Percentiles rank a stretch among this genome's conserved stretches.
These are phyloP conservation scores for Deroplatys truncata DNA, from an alignment of 2,888 invertebrate species.

Conservation along the genomic window DNA sequence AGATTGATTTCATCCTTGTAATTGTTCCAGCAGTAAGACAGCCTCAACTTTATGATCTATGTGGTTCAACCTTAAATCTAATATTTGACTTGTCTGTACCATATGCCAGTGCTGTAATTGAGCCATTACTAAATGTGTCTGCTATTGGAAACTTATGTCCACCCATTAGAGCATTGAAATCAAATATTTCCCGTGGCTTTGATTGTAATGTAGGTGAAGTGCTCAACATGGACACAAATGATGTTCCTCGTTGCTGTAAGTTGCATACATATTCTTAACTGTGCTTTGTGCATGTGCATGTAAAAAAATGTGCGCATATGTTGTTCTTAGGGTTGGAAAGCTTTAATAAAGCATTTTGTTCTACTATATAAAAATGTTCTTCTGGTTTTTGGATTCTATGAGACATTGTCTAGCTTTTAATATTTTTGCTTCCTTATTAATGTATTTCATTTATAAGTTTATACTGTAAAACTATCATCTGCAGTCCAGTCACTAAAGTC, in stretches of 20 bases:
- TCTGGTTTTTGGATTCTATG: too few species aligned
- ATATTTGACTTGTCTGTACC: slow-evolving; percentile 94
- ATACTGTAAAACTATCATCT: too few species aligned
- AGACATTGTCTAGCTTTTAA: too few species aligned
- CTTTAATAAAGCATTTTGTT: too few species aligned
- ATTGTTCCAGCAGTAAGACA: slow-evolving; percentile 85
- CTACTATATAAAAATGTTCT: too few species aligned
- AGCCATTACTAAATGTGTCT: slow-evolving; percentile 82
- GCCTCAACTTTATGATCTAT: slow-evolving; percentile 89
- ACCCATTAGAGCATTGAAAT: slow-evolving; percentile 79
- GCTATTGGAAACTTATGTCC: slow-evolving; percentile 91
- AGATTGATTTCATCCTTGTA: slow-evolving; percentile 82
- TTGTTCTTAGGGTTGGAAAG: too few species aligned
- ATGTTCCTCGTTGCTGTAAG: slow-evolving; percentile 88
- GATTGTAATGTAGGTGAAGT: slow-evolving; percentile 93
- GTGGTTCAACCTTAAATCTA: slow-evolving; percentile 87
- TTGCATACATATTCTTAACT: slow-evolving; percentile 35
- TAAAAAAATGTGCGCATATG: too few species aligned
- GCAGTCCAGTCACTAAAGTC: too few species aligned
- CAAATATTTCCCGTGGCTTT: slow-evolving; percentile 82
- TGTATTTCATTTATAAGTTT: too few species aligned
- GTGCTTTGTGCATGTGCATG: too few species aligned
- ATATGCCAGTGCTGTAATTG: slow-evolving; percentile 84
- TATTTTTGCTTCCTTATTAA: too few species aligned
- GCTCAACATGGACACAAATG: slow-evolving; percentile 86